Evolutionary conservation across 2,888 invertebrate species (phyloP).

Genomic region (Beris chalybata): DNA sequence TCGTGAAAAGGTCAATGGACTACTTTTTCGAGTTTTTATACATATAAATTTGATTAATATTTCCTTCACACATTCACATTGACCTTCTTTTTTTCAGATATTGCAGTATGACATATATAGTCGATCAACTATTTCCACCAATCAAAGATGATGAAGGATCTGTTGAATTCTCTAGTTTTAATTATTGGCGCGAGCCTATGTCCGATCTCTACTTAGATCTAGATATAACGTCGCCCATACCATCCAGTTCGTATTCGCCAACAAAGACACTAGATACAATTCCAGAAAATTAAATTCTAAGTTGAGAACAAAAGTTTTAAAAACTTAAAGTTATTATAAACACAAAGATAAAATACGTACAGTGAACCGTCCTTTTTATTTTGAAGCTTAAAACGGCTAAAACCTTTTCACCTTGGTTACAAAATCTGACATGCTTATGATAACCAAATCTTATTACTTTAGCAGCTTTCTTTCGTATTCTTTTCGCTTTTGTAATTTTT

Average conservation of each 20-base stretch:
- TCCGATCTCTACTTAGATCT: conserved; percentile 58
- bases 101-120: conserved; percentile 89
- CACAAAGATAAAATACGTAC: too few species aligned
- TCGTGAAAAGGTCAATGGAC: too few species aligned
- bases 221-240: conserved; percentile 37
- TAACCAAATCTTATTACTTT: too few species aligned
- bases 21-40: too few species aligned
- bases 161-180: conserved; percentile 80
- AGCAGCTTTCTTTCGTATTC: too few species aligned
- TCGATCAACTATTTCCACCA: conserved; percentile 94
- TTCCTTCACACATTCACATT: not conserved
- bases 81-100: conserved; percentile 77
- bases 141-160: conserved; percentile 65
- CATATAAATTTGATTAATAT: not conserved
- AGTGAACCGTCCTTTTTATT: too few species aligned
- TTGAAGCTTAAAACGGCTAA: too few species aligned
- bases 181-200: conserved; percentile 92
- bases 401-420: too few species aligned
- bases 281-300: conserved; percentile 48
- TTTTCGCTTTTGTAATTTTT: too few species aligned
- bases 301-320: not conserved
- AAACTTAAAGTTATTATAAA: too few species aligned
- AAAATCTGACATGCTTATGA: too few species aligned
- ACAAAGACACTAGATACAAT: conserved; percentile 50
- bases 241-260: conserved; percentile 37